These are phyloP conservation scores for Leptinotarsa texana DNA, from an alignment of 1,140 invertebrate species.

Conservation along the genomic window DNA sequence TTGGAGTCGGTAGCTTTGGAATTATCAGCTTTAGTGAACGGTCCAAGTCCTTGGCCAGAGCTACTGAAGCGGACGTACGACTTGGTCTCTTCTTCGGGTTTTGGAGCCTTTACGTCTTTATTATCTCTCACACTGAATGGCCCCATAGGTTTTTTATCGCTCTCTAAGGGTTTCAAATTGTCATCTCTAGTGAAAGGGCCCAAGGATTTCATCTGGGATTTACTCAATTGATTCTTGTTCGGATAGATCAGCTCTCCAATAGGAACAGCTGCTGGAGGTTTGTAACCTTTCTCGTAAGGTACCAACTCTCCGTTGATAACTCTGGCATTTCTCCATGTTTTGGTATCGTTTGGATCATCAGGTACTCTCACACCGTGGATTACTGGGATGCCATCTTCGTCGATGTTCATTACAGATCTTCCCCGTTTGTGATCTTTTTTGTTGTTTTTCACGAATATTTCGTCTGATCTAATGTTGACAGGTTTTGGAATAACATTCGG, in stretches of 20 bases:
- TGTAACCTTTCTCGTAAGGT: conserved; percentile 69
- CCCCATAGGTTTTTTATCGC: conserved; percentile 48
- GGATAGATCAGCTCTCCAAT: conserved; percentile 61
- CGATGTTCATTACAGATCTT: conserved; percentile 63
- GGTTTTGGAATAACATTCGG: conserved; percentile 67
- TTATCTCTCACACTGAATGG: conserved; percentile 53
- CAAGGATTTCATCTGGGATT: conserved; percentile 34
- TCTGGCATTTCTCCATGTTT: conserved; percentile 82
- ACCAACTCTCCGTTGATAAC: conserved; percentile 81
- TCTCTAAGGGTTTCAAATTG: conserved; percentile 46
- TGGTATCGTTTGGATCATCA: conserved; percentile 77
- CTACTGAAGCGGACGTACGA: conserved; percentile 22
- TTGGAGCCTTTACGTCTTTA: conserved; percentile 48
- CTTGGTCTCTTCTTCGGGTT: conserved; percentile 42
- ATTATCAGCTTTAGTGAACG: conserved; percentile 64
- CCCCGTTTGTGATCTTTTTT: conserved; percentile 55
- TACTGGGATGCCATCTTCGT: conserved; percentile 73
- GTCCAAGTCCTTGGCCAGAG: conserved; percentile 58
- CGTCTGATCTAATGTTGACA: conserved; percentile 66
- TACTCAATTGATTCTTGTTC: conserved; percentile 46
- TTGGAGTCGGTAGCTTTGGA: conserved; percentile 61
- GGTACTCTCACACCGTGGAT: conserved; percentile 80
- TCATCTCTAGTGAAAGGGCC: conserved; percentile 53
- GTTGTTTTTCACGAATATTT: conserved; percentile 63
- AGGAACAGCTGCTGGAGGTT: conserved; percentile 63